A percentile compares a stretch with the other conserved stretches of the same genome.
Evolutionary conservation across 2,113 vertebrate species (phyloP).

Genomic region (Gallinago jamesoni): DNA sequence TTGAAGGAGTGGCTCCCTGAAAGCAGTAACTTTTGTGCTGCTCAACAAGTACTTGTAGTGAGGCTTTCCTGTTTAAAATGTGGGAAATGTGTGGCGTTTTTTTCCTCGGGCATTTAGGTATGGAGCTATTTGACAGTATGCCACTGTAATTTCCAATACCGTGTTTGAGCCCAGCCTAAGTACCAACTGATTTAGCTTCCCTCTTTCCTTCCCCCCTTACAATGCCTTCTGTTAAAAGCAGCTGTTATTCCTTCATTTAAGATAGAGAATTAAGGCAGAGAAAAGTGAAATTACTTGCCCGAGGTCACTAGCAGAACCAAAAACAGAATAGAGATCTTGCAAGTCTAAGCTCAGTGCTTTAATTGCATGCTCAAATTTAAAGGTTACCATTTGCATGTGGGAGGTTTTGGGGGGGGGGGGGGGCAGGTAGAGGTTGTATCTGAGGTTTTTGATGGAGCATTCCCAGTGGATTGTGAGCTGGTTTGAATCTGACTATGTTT

Average conservation of each 20-base stretch:
- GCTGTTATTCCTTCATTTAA: slow-evolving; percentile 31
- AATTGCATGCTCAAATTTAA: not conserved
- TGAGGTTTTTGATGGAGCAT: not conserved
- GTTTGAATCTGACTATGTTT: not conserved
- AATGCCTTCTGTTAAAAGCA: slow-evolving; percentile 31
- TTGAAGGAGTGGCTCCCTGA: not conserved
- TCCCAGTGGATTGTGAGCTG: not conserved
- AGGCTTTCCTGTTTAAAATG: not conserved
- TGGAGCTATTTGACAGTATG: not conserved
- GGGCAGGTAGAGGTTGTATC: not conserved
- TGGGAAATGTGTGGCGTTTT: not conserved
- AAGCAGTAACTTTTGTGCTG: not conserved
- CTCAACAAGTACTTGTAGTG: not conserved
- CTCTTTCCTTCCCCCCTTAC: not conserved
- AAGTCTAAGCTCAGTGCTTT: not conserved
- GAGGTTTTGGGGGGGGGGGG: too few relatives aligned
- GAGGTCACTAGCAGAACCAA: not conserved
- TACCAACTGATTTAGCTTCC: not conserved
- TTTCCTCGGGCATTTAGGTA: not conserved
- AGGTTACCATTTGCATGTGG: not conserved
- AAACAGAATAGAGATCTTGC: not conserved
- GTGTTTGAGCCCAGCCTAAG: not conserved
- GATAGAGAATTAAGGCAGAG: not conserved
- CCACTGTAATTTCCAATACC: not conserved
- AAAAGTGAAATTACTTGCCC: not conserved